phyloP scores from a whole-genome alignment of 2,888 invertebrate genomes.

The Galerucella pusilla region DNA sequence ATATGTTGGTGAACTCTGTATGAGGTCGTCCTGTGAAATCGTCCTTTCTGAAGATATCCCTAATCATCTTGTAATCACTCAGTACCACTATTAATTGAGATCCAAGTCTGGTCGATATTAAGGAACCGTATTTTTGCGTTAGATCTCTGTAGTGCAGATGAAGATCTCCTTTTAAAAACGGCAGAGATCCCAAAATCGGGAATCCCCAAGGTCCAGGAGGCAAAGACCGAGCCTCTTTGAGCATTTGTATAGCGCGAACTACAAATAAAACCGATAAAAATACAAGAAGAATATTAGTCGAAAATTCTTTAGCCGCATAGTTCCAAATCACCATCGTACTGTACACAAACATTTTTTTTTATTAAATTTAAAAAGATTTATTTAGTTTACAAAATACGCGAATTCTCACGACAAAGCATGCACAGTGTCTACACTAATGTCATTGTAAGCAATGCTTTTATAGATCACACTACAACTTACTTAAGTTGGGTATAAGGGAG shows the following conservation, averaged over 20 bases:
- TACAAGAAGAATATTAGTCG: conserved; percentile 66
- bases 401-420: conserved; percentile 45
- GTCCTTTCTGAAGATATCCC: conserved; percentile 86
- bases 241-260: conserved; percentile 60
- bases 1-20: conserved; percentile 85
- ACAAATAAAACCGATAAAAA: conserved; percentile 67
- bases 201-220: conserved; percentile 92
- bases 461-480: conserved; percentile 56
- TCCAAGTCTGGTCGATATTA: conserved; percentile 85
- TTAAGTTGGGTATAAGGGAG: conserved; percentile 53
- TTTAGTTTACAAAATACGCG: conserved; percentile 21
- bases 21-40: conserved; percentile 90
- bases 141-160: conserved; percentile 84
- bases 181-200: conserved; percentile 85
- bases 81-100: conserved; percentile 86
- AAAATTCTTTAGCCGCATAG: conserved; percentile 59
- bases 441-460: conserved; percentile 55
- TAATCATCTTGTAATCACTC: conserved; percentile 86
- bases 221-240: conserved; percentile 66
- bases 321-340: conserved; percentile 67
- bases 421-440: conserved; percentile 54
- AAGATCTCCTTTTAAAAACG: conserved; percentile 80
- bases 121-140: conserved; percentile 80
- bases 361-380: conserved; percentile 18
- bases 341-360: conserved; percentile 65